Conservation (phyloP, 2,888 invertebrate species). For the Chesias legatella region DNA sequence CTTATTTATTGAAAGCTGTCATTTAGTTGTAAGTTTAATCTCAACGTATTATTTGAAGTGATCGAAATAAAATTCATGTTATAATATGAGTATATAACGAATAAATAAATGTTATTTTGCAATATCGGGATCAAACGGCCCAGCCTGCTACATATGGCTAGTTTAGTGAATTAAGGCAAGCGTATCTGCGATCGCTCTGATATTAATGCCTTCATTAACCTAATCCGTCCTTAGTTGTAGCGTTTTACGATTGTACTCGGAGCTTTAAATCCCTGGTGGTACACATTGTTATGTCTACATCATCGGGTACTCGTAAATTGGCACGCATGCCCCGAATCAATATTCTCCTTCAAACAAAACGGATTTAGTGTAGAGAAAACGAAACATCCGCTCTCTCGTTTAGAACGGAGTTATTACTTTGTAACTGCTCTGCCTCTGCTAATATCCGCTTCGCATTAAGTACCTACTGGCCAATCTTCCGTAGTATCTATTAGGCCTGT, state of each 20-base stretch:
- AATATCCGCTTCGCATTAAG: conserved; percentile 14
- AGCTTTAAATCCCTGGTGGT: conserved; percentile 15
- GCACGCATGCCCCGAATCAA: conserved; percentile 21
- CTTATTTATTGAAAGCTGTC: no score
- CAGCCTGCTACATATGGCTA: no score
- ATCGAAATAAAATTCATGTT: no score
- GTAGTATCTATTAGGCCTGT: conserved; percentile 17
- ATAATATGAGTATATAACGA: no score
- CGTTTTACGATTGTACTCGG: not conserved
- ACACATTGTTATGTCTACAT: conserved; percentile 11
- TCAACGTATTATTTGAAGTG: no score
- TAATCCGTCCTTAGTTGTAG: not conserved
- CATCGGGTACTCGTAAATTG: conserved; percentile 1
- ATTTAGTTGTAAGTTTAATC: no score
- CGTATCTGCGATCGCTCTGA: conserved; percentile 2
- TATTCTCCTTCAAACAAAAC: conserved; percentile 19
- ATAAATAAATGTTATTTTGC: no score
- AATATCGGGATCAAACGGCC: conserved; percentile 1
- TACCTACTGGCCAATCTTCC: conserved; percentile 18
- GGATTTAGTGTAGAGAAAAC: not conserved
- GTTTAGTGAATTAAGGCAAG: not conserved
- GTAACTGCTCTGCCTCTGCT: not conserved
- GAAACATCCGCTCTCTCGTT: conserved; percentile 1
- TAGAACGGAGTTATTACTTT: not conserved
- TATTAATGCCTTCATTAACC: not conserved